Evolutionary conservation across 2,797 vertebrate genomes (phyloP).

Genomic region (Enteromius treurensis): DNA sequence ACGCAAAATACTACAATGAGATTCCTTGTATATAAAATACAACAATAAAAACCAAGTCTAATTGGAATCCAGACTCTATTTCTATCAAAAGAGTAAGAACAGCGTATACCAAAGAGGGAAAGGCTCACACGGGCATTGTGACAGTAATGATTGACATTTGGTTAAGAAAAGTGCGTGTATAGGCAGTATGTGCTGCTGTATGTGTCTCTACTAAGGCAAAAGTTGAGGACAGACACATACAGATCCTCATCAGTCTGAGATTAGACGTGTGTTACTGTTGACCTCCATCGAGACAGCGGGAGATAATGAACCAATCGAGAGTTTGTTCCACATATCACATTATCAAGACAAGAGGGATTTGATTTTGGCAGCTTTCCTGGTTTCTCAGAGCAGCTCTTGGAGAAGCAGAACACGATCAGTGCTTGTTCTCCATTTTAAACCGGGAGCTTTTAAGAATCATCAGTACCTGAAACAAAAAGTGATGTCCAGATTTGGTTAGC

Average conservation of each 20-base stretch:
- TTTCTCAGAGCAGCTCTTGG: slow-evolving; percentile 38
- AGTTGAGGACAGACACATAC: slow-evolving; percentile 42
- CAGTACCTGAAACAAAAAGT: slow-evolving; percentile 72
- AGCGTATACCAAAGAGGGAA: slow-evolving; percentile 45
- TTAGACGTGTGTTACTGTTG: slow-evolving; percentile 32
- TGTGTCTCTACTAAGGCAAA: slow-evolving; percentile 52
- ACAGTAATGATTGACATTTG: slow-evolving; percentile 24
- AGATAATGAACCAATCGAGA: slow-evolving; percentile 57
- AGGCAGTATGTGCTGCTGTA: slow-evolving; percentile 52
- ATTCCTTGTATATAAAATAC: slow-evolving; percentile 31
- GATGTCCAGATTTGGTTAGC: neutral
- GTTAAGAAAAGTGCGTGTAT: slow-evolving; percentile 35
- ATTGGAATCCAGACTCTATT: slow-evolving; percentile 30
- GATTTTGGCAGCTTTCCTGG: slow-evolving; percentile 49
- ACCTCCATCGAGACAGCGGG: slow-evolving; percentile 18
- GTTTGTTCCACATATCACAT: slow-evolving; percentile 58
- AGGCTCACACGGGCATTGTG: slow-evolving; percentile 13
- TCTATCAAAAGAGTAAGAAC: slow-evolving; percentile 55
- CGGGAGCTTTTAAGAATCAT: slow-evolving; percentile 49
- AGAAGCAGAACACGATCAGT: slow-evolving; percentile 13
- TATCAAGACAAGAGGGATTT: slow-evolving; percentile 57
- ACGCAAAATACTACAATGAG: neutral
- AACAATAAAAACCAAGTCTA: slow-evolving; percentile 30
- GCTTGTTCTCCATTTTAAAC: slow-evolving; percentile 44
- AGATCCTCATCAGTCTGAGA: slow-evolving; percentile 32